Conservation (phyloP, 2,797 vertebrate genomes). For the Crenuchus spilurus region DNA sequence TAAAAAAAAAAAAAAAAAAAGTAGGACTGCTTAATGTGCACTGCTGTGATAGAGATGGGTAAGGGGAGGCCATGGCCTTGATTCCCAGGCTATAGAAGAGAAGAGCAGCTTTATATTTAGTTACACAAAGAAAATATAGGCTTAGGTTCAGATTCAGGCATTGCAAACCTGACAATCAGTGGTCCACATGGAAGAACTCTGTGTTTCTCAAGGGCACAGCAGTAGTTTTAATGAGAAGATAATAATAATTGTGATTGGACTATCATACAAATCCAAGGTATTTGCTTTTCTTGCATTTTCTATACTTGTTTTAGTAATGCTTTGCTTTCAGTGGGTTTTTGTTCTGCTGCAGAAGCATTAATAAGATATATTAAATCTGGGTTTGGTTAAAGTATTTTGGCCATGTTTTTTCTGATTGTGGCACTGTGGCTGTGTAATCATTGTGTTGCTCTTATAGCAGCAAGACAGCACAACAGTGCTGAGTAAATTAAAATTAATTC, state of each 20-base stretch:
- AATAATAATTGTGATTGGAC: neutral
- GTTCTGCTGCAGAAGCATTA: constrained; percentile 10
- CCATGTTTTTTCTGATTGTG: neutral
- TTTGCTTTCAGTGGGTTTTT: neutral
- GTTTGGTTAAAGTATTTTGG: neutral
- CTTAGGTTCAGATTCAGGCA: neutral
- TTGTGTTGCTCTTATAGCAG: neutral
- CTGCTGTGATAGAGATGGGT: neutral
- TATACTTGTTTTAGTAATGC: neutral
- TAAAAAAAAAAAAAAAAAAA: neutral
- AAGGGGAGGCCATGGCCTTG: constrained; percentile 16
- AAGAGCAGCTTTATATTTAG: constrained; percentile 15
- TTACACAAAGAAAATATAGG: neutral
- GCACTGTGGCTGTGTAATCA: neutral
- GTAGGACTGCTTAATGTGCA: neutral
- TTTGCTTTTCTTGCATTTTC: neutral
- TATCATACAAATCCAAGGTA: neutral
- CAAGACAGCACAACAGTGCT: neutral
- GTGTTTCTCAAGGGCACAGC: neutral
- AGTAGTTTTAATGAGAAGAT: neutral
- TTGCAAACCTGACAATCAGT: neutral
- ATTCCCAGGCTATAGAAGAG: constrained; percentile 3
- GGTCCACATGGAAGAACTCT: neutral
- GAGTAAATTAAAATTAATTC: neutral
- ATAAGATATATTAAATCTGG: neutral